phyloP scores from a whole-genome alignment of 2,888 invertebrate species.

The Drosophila imparisetae region DNA sequence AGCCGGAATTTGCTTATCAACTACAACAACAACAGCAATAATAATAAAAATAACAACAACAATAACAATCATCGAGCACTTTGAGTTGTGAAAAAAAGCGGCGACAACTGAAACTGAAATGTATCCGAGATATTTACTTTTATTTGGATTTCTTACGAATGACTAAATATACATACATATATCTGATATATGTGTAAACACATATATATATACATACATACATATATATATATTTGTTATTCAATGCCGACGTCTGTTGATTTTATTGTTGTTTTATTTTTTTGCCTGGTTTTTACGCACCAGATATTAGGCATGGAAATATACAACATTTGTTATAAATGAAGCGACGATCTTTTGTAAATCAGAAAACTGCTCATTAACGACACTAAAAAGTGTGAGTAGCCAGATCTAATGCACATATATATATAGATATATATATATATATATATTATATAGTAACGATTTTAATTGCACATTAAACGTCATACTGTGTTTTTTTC shows the following conservation, averaged over 20 bases:
- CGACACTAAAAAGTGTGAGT: slow-evolving; percentile 1
- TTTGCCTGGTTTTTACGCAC: slow-evolving; percentile 58
- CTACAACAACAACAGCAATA: slow-evolving; percentile 9
- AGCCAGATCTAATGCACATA: not conserved
- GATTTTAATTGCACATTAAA: slow-evolving; percentile 24
- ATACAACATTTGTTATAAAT: slow-evolving; percentile 42
- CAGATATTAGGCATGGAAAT: slow-evolving; percentile 45
- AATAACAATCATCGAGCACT: slow-evolving; percentile 4
- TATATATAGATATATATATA: not conserved
- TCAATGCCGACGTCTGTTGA: slow-evolving; percentile 28
- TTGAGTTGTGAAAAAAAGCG: slow-evolving; percentile 15
- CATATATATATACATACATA: slow-evolving; percentile 1
- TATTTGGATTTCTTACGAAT: slow-evolving; percentile 19
- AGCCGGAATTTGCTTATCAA: slow-evolving; percentile 9
- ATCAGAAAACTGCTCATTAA: slow-evolving; percentile 34
- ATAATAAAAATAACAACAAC: not conserved
- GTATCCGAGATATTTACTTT: slow-evolving; percentile 1
- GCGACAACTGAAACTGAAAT: slow-evolving; percentile 5
- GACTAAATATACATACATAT: slow-evolving; percentile 1
- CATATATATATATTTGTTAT: slow-evolving; percentile 49
- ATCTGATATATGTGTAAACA: not conserved
- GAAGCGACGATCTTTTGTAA: slow-evolving; percentile 39
- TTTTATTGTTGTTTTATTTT: slow-evolving; percentile 24
- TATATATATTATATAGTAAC: slow-evolving; percentile 7
- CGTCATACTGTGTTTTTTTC: not conserved